Percentiles rank a stretch among this genome's conserved stretches.
Conservation (phyloP, 2,888 invertebrate genomes). For the Caenorhabditis sp. region DNA sequence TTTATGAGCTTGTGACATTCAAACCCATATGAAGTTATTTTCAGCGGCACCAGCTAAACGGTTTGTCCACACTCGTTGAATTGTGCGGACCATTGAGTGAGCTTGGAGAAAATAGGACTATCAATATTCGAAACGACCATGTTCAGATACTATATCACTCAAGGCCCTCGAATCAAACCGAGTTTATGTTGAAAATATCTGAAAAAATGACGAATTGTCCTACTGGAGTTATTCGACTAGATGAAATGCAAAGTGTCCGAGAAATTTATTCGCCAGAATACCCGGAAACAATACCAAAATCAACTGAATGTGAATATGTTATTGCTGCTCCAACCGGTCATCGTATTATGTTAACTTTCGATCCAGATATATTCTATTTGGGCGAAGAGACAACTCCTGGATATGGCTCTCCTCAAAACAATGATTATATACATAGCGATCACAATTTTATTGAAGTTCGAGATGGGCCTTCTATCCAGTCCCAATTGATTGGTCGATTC, state of each 20-base stretch:
- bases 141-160: conserved; percentile 14
- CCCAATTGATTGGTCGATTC: conserved; percentile 77
- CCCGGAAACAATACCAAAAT: conserved; percentile 70
- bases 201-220: conserved; percentile 62
- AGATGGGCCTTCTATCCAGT: conserved; percentile 82
- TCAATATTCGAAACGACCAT: neutral
- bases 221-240: conserved; percentile 44
- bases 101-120: neutral
- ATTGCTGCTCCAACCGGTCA: conserved; percentile 78
- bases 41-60: too few relatives aligned
- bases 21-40: too few relatives aligned
- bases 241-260: conserved; percentile 44
- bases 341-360: conserved; percentile 76
- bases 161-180: conserved; percentile 19
- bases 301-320: conserved; percentile 82
- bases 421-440: too few relatives aligned
- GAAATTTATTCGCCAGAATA: conserved; percentile 57
- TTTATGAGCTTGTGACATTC: too few relatives aligned
- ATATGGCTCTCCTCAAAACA: too few relatives aligned
- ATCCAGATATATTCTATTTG: conserved; percentile 41
- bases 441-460: conserved; percentile 81
- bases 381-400: too few relatives aligned
- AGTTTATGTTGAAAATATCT: conserved; percentile 54
- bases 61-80: too few relatives aligned
- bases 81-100: neutral